Conservation (phyloP, 2,113 vertebrate genomes). For the Noctilio leporinus region DNA sequence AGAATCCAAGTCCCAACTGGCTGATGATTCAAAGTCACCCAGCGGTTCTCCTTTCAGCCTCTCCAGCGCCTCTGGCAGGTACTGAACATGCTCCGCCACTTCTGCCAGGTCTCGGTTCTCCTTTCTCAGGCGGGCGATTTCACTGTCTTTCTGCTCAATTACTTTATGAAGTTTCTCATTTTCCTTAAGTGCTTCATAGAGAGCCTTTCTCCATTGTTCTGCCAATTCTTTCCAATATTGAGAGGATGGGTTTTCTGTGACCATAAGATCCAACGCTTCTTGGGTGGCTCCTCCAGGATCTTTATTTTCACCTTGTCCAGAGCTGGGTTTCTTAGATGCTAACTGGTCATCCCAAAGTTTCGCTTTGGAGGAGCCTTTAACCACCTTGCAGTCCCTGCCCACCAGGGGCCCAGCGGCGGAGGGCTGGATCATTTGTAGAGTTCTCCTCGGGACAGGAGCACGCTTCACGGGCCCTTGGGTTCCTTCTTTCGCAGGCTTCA, state of each 20-base stretch:
- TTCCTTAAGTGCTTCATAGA: neutral
- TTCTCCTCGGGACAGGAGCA: neutral
- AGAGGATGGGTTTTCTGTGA: neutral
- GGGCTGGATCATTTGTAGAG: neutral
- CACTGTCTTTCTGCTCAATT: neutral
- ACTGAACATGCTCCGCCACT: neutral
- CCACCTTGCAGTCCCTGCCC: constrained; percentile 64
- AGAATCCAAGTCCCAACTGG: neutral
- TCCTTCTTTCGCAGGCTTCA: constrained; percentile 77
- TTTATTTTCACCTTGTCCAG: neutral
- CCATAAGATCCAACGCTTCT: neutral
- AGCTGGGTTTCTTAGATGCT: neutral
- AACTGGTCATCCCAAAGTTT: neutral
- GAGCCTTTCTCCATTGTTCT: neutral
- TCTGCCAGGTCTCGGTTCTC: neutral
- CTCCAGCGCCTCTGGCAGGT: neutral
- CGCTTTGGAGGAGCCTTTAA: neutral
- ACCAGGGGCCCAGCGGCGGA: neutral
- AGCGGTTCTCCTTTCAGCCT: neutral
- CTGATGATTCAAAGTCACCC: neutral
- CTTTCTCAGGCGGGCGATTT: neutral
- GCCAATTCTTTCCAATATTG: neutral
- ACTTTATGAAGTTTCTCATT: neutral
- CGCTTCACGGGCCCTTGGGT: constrained; percentile 77
- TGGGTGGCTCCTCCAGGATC: neutral